Evolutionary conservation across 2,113 vertebrate genomes (phyloP), one percentile per base, ranked within the genome.

Genomic region (Smithornis capensis): DNA sequence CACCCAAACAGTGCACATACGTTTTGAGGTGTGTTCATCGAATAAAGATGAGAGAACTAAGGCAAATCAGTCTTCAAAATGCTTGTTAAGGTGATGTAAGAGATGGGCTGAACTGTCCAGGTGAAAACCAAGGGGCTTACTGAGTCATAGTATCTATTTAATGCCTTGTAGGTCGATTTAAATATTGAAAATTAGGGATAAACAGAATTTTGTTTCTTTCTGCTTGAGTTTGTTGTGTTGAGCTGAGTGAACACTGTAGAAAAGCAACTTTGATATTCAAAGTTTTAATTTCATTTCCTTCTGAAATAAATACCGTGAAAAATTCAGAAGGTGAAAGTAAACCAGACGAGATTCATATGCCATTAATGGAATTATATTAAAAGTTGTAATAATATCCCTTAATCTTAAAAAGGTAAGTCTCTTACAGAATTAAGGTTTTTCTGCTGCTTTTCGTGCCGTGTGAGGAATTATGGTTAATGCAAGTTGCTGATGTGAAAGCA

Each of bases 381-480:
- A 56, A 93, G 44, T 47, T 95, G 88, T 80, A 78, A 84, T 68
- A 88, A 71, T 77, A 91, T 86, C 62, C 94, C 81, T 87, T 96
- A 67, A 91, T 96, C 86, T 95, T 55, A 76, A 57, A 82, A 83
- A 87, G 68, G 71, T 84, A 64, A 78, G 55, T 81, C 75, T 93
- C 73, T 90, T 53, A 55, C 42, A 87, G 65, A 92, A 87, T 76
- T 23, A 67, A 74, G 76, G n/a, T 60, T 88, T 87, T 85, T 85
- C 85, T 88, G 62, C 92, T 74, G 89, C 87, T 96, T 91, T 85
- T 93, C 74, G 13, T 53, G 76, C 56, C 6, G 0, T 33, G 55
- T 45, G 67, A 91, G 84, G 62, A 75, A 91, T 90, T 86, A 89
- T 0, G 9, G 56, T 57, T 83, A 90, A 89, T 83, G 49, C 31